phyloP scores from a whole-genome alignment of 1,140 invertebrate genomes.

The Radopholus similis region DNA sequence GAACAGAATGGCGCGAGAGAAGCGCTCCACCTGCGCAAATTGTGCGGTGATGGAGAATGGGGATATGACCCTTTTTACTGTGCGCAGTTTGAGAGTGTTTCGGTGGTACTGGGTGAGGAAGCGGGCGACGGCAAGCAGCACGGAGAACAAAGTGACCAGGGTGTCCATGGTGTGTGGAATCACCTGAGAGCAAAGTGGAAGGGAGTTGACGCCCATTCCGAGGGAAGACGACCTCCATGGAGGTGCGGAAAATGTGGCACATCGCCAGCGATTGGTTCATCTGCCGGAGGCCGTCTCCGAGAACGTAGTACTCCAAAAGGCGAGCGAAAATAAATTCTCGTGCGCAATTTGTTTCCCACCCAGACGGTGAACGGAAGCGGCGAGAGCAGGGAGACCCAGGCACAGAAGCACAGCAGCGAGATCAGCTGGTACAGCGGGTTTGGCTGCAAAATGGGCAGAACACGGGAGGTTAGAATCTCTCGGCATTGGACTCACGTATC shows the following conservation, averaged over 20 bases:
- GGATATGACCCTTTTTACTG: constrained; percentile 39
- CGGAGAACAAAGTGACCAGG: constrained; percentile 55
- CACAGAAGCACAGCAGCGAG: constrained; percentile 56
- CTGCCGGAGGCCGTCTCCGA: constrained; percentile 32
- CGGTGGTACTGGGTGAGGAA: constrained; percentile 59
- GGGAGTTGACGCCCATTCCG: neutral
- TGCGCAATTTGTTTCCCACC: too few species aligned
- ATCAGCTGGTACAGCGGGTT: constrained; percentile 60
- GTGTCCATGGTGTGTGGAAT: constrained; percentile 54
- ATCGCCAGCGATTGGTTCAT: constrained; percentile 54
- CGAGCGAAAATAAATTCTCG: neutral
- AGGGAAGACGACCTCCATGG: constrained; percentile 20
- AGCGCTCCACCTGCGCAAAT: constrained; percentile 48
- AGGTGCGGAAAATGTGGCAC: constrained; percentile 56
- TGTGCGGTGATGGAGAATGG: neutral
- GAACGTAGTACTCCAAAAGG: constrained; percentile 18
- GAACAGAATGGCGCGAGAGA: constrained; percentile 58
- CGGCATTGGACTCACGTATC: constrained; percentile 45
- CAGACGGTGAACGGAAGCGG: constrained; percentile 58
- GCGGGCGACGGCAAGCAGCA: constrained; percentile 52
- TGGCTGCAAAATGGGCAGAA: constrained; percentile 38
- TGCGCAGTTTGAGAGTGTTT: constrained; percentile 31
- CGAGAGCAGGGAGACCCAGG: constrained; percentile 51
- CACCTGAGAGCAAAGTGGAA: constrained; percentile 46
- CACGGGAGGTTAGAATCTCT: neutral